Conservation (phyloP, 1,140 invertebrate genomes). For the Vollenhovia emeryi region DNA sequence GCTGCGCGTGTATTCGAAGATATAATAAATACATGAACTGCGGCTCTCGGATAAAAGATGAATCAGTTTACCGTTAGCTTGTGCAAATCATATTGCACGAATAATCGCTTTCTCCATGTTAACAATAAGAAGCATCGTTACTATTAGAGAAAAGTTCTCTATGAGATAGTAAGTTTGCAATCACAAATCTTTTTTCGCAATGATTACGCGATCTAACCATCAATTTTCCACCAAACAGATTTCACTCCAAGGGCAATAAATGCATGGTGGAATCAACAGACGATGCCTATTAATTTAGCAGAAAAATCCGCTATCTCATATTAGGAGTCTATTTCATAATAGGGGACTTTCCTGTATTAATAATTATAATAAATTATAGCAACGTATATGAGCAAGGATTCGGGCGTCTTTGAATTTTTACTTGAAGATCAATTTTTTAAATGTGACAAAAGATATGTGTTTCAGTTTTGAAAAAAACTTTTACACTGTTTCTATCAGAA, state of each 20-base stretch:
- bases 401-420: neutral
- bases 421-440: neutral
- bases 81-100: neutral
- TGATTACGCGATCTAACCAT: too few relatives aligned
- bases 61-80: neutral
- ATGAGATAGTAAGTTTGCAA: too few relatives aligned
- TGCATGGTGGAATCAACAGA: too few relatives aligned
- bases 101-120: neutral
- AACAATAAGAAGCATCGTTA: neutral
- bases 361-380: neutral
- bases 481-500: too few relatives aligned
- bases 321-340: too few relatives aligned
- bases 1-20: constrained; percentile 8
- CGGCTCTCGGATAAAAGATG: neutral
- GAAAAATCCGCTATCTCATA: too few relatives aligned
- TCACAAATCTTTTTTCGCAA: too few relatives aligned
- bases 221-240: too few relatives aligned
- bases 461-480: neutral
- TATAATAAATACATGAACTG: constrained; percentile 31
- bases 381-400: neutral
- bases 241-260: too few relatives aligned
- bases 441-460: neutral
- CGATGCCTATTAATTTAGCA: too few relatives aligned
- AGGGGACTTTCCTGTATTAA: too few relatives aligned
- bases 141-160: too few relatives aligned